These are phyloP conservation scores for Pemphigus obesinymphae DNA, from an alignment of 1,140 invertebrate species.

Conservation along the genomic window DNA sequence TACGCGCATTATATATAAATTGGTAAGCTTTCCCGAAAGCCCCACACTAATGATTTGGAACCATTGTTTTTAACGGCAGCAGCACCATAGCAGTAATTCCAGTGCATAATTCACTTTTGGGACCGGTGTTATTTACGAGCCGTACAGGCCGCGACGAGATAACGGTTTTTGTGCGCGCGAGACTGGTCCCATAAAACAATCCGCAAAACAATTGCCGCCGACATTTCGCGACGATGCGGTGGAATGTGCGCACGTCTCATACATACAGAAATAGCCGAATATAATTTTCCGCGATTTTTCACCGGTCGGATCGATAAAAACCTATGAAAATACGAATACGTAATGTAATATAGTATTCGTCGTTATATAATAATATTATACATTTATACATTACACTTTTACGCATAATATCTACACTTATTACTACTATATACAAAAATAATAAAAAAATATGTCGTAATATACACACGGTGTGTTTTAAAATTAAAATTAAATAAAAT, in stretches of 20 bases:
- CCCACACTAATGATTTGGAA: constrained; percentile 11
- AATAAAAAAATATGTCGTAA: not conserved
- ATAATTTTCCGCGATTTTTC: not conserved
- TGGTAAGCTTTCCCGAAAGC: constrained; percentile 10
- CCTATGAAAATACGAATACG: too few species aligned
- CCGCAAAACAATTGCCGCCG: constrained; percentile 22
- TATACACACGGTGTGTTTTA: not conserved
- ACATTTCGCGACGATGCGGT: constrained; percentile 6
- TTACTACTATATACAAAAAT: not conserved
- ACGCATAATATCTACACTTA: too few species aligned
- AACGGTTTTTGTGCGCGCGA: not conserved
- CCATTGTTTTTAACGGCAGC: constrained; percentile 5
- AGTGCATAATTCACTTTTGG: constrained; percentile 29
- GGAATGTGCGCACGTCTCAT: constrained; percentile 6
- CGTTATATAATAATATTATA: not conserved
- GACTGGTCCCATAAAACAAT: constrained; percentile 13
- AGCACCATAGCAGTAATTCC: not conserved
- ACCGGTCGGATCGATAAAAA: too few species aligned
- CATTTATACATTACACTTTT: too few species aligned
- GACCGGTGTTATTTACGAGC: not conserved
- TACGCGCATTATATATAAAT: not conserved
- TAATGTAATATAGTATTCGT: not conserved
- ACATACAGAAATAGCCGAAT: not conserved
- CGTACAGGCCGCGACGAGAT: not conserved
- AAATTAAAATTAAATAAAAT: too few species aligned